Conservation (phyloP, 2,888 invertebrate species). For the Kryphioiulus occultus region DNA sequence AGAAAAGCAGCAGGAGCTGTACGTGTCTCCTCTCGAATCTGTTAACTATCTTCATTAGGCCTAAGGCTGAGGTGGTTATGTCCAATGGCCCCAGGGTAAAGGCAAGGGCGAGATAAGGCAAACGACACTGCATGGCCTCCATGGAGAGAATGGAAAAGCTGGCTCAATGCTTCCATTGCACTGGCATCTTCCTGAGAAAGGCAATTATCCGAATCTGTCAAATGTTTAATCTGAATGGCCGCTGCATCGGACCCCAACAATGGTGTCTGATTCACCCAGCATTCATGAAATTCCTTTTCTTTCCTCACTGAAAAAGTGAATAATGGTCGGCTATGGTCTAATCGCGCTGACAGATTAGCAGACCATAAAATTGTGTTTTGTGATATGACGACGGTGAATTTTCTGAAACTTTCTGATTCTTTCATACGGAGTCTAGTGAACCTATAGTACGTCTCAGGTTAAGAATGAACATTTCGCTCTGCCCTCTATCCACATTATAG, state of each 20-base stretch:
- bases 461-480: no score
- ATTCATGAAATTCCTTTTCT: not conserved
- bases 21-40: not conserved
- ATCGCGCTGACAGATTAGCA: not conserved
- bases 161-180: not conserved
- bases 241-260: not conserved
- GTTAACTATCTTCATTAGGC: not conserved
- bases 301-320: not conserved
- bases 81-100: not conserved
- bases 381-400: not conserved
- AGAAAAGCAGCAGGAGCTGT: not conserved
- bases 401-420: not conserved
- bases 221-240: not conserved
- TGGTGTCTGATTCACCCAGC: not conserved
- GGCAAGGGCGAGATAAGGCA: not conserved
- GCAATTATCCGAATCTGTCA: slow-evolving; percentile 5
- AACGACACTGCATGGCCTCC: not conserved
- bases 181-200: not conserved
- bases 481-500: no score
- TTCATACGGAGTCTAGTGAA: not conserved
- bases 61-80: not conserved
- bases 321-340: not conserved
- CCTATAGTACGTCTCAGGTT: no score
- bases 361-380: not conserved
- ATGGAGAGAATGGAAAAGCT: not conserved